A percentile compares a stretch with the other conserved stretches of the same genome.
Evolutionary conservation across 1,140 invertebrate species (phyloP).

Genomic region (Drosophila nigrodunni): DNA sequence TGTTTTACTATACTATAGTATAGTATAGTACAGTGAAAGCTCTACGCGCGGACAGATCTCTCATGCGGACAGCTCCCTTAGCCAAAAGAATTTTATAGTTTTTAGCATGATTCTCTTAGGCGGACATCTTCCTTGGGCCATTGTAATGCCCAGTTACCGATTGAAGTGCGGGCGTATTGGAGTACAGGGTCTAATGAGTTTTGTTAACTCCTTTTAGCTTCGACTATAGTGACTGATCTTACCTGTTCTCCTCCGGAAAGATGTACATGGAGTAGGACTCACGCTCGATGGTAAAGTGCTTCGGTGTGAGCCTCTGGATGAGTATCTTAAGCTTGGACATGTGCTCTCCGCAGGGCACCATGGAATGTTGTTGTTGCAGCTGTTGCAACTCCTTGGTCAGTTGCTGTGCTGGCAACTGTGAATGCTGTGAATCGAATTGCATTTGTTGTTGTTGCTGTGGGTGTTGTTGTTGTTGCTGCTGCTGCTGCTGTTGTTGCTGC

Average conservation of each 20-base stretch:
- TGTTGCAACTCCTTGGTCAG: conserved; percentile 67
- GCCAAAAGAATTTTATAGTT: too few relatives aligned
- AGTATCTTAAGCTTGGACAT: conserved; percentile 79
- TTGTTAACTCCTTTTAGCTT: too few relatives aligned
- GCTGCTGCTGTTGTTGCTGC: conserved; percentile 17
- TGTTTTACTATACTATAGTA: too few relatives aligned
- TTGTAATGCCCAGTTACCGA: too few relatives aligned
- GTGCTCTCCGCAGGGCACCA: conserved; percentile 62
- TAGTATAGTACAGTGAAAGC: too few relatives aligned
- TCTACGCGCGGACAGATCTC: too few relatives aligned
- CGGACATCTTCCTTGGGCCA: too few relatives aligned
- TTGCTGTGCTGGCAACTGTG: conserved; percentile 38
- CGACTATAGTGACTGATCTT: conserved; percentile 57
- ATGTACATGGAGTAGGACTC: conserved; percentile 94
- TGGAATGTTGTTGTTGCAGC: conserved; percentile 64
- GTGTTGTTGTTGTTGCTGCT: conserved; percentile 34
- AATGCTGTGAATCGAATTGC: conserved; percentile 47
- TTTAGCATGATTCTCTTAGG: too few relatives aligned
- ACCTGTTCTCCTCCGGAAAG: conserved; percentile 92
- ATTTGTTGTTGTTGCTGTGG: conserved; percentile 51
- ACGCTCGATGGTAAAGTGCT: conserved; percentile 88
- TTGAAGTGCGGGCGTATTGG: too few relatives aligned
- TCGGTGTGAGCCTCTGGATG: conserved; percentile 77
- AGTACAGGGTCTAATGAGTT: too few relatives aligned
- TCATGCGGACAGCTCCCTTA: too few relatives aligned